Evolutionary conservation across 2,113 vertebrate species (phyloP), one percentile per base, ranked within the genome.

Genomic region (Ivindomyrus marchei): DNA sequence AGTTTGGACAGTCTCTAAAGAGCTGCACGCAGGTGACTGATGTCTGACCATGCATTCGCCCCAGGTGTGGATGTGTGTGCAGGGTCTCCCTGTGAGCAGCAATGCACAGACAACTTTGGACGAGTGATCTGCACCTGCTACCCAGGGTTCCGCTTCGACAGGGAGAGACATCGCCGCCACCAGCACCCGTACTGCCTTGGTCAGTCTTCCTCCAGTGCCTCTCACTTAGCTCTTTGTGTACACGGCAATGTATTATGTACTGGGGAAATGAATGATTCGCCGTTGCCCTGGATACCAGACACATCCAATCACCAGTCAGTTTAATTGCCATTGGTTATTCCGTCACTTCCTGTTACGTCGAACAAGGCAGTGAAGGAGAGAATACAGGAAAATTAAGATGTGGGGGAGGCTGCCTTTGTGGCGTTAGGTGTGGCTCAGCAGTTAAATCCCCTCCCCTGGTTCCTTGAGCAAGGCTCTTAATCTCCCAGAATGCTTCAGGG

Each of bases 91-190:
- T 97, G 96, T 17, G 96, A 97, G 90, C 96, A 97, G 93, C 96
- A 96, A 93, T 97, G 96, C 89, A 96, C 95, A 1, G 96, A 97
- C 90, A 95, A 96, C 91, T 97, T 97, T 88, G 96, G 96, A 7
- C 92, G 95, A 45, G 95, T 96, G 6, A 92, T 97, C 74, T 97
- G 96, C 91, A 96, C 96, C 0, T 97, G 96, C 93, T 96, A 95
- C 90, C 93, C 93, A 0, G 96, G 96, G 24, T 96, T 95, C 87
- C 96, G 96, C 89, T 96, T 96, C 4, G 94, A 96, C 90, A 89
- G 96, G 46, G 95, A 96, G 7, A 94, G 95, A 91, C 96, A 96
- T 66, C 94, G 94, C 24, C 94, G 83, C 87, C 94, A 95, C 91
- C 93, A 94, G 89, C 94, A 95, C 88, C 96, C 96, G 0, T 97